Conservation (phyloP, 2,797 vertebrate genomes). For the Enteromius thamalakanensis region DNA sequence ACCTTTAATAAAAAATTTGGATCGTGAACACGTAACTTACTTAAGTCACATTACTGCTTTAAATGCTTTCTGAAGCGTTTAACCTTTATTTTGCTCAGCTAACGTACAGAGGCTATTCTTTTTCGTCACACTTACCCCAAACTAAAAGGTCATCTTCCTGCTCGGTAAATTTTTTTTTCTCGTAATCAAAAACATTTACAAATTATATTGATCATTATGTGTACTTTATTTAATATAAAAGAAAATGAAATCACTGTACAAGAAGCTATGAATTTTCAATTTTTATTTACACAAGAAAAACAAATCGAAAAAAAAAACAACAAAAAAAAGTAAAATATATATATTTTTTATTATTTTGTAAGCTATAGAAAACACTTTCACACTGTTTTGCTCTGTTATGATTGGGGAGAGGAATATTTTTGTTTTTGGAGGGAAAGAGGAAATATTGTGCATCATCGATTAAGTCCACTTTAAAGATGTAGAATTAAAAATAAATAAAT, state of each 20-base stretch:
- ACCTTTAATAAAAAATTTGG: too few relatives aligned
- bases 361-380: constrained; percentile 4
- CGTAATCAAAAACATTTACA: constrained; percentile 57
- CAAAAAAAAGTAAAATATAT: neutral
- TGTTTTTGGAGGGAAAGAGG: neutral
- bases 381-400: neutral
- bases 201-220: constrained; percentile 55
- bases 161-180: constrained; percentile 21
- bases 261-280: constrained; percentile 29
- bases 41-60: neutral
- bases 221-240: constrained; percentile 61
- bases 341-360: neutral
- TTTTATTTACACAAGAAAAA: constrained; percentile 36
- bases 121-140: constrained; percentile 50
- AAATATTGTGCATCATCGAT: neutral
- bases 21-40: neutral
- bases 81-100: neutral
- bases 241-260: constrained; percentile 1
- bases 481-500: too few relatives aligned
- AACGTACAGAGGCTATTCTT: neutral
- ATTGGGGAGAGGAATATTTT: neutral
- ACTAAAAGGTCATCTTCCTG: constrained; percentile 7
- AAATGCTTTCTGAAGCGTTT: neutral
- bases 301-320: neutral
- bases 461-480: neutral